Conservation (phyloP, 64 coral and sea anemone genomes). For the Dendrophyllia cribrosa region DNA sequence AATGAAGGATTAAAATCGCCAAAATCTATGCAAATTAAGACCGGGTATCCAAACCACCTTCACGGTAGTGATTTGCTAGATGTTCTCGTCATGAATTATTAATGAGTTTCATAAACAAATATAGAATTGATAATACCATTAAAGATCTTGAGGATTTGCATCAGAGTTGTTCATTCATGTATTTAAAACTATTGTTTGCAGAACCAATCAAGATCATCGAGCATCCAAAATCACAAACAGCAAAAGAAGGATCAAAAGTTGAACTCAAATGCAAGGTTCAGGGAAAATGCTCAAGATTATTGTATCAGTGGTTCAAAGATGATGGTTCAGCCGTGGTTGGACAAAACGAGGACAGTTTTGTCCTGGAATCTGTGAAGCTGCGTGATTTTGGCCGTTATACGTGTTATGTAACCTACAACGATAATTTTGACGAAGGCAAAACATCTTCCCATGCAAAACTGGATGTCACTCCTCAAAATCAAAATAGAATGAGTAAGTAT, state of each 20-base stretch:
- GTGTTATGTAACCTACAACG: background rate
- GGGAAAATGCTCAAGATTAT: background rate
- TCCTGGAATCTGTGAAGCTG: background rate
- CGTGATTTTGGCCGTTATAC: background rate
- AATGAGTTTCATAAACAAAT: too few relatives aligned
- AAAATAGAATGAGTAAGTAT: slow-evolving; percentile 1
- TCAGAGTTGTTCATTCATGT: too few relatives aligned
- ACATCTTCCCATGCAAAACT: background rate
- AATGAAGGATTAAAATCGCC: too few relatives aligned
- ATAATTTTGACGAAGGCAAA: background rate
- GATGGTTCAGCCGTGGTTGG: background rate
- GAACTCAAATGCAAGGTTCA: background rate
- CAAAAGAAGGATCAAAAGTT: background rate
- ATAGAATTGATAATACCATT: too few relatives aligned
- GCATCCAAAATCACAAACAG: background rate
- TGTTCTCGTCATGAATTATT: too few relatives aligned
- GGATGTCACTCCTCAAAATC: background rate
- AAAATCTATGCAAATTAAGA: too few relatives aligned
- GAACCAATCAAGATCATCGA: background rate
- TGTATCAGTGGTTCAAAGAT: slow-evolving; percentile 32
- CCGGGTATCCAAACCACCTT: too few relatives aligned
- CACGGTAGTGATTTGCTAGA: too few relatives aligned
- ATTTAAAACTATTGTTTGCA: too few relatives aligned
- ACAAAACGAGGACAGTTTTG: background rate
- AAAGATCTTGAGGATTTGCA: too few relatives aligned